Base-by-base conservation (phyloP, 2,797 vertebrate genomes). In the Spheniscus humboldti region DNA sequence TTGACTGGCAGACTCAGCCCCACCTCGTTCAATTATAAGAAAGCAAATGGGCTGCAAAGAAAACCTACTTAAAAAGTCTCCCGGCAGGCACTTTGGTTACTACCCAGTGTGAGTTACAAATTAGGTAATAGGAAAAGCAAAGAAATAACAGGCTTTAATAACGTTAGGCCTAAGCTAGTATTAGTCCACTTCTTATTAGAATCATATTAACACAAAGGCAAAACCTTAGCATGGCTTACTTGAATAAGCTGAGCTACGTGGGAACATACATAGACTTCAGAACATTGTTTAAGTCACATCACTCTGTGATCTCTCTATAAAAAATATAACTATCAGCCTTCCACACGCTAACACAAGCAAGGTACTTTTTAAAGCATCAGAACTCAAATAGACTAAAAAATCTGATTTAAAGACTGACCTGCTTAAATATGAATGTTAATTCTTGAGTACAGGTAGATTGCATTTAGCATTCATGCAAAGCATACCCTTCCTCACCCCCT, bases 21-120 rank as follows among this genome's bases (percentile, higher is more conserved):
- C 69, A 95, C 62, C 63, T 94, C 0, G 1, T 90, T 93, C 66
- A 86, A 57, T 63, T 71, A 10, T 45, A 86, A 91, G 86, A 59
- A 88, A 87, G 60, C 72, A 90, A 94, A 94, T 57, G 48, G 56
- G 71, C 53, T 87, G 89, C 94, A 92, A 92, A 90, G 78, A 88
- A 93, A 94, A 87, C 35, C 43, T 88, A 48, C 57, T 95, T 60
- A 55, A 81, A 91, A 97, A 92, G 85, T 53, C 55, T 96, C 66
- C 63, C 88, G 69, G 94, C 75, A 74, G 78, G 86, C 73, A 24
- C 52, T 86, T 88, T 74, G 75, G 25, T 92, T 97, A 74, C 47
- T 89, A 78, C 94, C 33, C 69, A 77, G 81, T 75, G 83, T 91
- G 81, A 95, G 73, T 96, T 94, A 94, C 88, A 90, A 94, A 94